phyloP scores from a whole-genome alignment of 2,888 invertebrate genomes.

The Apodemia mormo region DNA sequence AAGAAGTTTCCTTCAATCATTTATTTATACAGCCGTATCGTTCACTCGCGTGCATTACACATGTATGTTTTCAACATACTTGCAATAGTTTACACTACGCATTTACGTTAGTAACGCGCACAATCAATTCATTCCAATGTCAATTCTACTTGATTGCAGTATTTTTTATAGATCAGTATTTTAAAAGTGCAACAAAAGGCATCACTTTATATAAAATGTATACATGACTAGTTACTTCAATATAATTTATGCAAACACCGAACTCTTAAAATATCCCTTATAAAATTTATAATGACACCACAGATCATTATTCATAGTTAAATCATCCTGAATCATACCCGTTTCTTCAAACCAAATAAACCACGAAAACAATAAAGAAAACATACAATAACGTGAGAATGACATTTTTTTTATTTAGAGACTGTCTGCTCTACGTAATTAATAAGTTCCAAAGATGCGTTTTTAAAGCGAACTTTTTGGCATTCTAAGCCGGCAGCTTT shows the following conservation, averaged over 20 bases:
- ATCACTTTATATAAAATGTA: background rate
- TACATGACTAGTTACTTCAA: background rate
- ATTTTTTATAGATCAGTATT: too few species aligned
- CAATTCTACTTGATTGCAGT: too few species aligned
- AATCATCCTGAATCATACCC: slow-evolving; percentile 4
- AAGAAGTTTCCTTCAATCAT: too few species aligned
- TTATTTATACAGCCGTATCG: too few species aligned
- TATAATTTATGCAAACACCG: background rate
- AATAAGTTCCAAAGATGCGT: background rate
- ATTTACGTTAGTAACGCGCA: too few species aligned
- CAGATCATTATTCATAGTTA: background rate
- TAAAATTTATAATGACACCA: background rate
- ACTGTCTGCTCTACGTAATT: slow-evolving; percentile 12
- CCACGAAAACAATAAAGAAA: background rate
- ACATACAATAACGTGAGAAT: slow-evolving; percentile 8
- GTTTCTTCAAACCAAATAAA: background rate
- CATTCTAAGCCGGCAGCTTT: background rate
- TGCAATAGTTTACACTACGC: too few species aligned
- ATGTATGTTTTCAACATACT: too few species aligned
- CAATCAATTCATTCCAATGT: too few species aligned
- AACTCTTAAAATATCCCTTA: background rate
- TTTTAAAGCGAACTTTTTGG: background rate
- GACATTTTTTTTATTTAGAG: slow-evolving; percentile 12
- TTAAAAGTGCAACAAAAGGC: too few species aligned
- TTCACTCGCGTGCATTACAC: too few species aligned